Evolutionary conservation across 92 coral and sea anemone genomes (phyloP).

Genomic region (Epizoanthus fatuus): DNA sequence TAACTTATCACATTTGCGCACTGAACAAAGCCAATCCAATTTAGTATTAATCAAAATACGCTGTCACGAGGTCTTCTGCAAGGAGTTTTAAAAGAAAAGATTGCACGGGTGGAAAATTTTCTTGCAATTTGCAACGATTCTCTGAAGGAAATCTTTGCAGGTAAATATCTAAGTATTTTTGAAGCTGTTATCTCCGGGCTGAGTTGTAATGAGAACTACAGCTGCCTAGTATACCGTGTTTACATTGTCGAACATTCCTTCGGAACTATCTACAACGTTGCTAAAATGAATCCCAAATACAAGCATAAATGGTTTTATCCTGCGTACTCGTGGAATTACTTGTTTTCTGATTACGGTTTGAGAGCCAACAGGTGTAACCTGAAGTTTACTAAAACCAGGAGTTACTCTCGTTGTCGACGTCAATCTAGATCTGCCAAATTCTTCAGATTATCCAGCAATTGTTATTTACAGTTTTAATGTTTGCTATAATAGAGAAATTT

Average conservation of each 20-base stretch:
- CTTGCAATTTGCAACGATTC: not conserved
- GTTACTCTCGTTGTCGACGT: not conserved
- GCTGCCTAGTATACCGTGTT: not conserved
- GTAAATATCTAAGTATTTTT: not conserved
- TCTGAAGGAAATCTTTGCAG: not conserved
- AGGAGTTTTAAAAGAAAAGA: not conserved
- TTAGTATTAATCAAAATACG: constrained; percentile 12
- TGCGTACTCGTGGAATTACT: not conserved
- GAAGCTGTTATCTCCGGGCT: too few relatives aligned
- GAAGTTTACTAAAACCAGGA: not conserved
- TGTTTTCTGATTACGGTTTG: not conserved
- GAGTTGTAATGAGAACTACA: not conserved
- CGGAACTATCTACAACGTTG: constrained; percentile 27
- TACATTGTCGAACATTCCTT: constrained; percentile 18
- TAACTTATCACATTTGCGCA: constrained; percentile 3
- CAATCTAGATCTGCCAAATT: not conserved
- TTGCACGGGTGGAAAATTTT: not conserved
- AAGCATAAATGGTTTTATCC: not conserved
- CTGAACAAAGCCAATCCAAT: constrained; percentile 19
- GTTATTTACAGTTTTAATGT: not conserved
- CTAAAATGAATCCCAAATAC: not conserved
- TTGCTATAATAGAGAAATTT: not conserved
- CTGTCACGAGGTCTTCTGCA: constrained; percentile 4
- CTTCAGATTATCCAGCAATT: not conserved
- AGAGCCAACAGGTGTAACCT: not conserved